Conservation (phyloP, 2,113 vertebrate genomes). For the Calyptomena viridis region DNA sequence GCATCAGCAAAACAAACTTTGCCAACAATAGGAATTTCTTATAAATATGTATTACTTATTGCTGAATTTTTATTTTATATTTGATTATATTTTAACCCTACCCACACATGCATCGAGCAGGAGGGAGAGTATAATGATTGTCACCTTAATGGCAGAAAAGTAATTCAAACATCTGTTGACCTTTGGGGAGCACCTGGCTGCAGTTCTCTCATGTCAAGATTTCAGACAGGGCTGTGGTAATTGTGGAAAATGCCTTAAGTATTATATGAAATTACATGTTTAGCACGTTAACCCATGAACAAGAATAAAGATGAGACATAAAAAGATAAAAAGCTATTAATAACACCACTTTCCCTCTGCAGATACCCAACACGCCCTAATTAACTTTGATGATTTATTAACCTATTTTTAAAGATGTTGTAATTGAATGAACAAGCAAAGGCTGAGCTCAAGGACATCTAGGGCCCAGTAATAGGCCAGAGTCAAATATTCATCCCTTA, state of each 20-base stretch:
- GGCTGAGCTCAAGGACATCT: background rate
- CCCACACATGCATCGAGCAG: background rate
- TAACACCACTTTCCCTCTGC: background rate
- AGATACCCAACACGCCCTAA: background rate
- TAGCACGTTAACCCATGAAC: background rate
- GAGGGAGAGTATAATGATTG: background rate
- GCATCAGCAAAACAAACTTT: constrained; percentile 16
- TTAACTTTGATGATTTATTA: constrained; percentile 28
- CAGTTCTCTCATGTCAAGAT: background rate
- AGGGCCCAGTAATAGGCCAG: background rate
- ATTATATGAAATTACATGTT: background rate
- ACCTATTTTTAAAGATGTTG: background rate
- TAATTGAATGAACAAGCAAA: background rate
- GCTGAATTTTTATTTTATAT: background rate
- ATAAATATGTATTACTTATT: background rate
- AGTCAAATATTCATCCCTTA: background rate
- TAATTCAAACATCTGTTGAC: background rate
- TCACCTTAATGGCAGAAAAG: background rate
- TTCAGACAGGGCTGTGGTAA: background rate
- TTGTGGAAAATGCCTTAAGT: background rate
- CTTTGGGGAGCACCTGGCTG: background rate
- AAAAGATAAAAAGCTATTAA: background rate
- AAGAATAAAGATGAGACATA: background rate
- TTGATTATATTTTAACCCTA: background rate
- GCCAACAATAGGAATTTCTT: background rate